phyloP scores from a whole-genome alignment of 1,140 invertebrate genomes.

The Leptinotarsa lineolata region DNA sequence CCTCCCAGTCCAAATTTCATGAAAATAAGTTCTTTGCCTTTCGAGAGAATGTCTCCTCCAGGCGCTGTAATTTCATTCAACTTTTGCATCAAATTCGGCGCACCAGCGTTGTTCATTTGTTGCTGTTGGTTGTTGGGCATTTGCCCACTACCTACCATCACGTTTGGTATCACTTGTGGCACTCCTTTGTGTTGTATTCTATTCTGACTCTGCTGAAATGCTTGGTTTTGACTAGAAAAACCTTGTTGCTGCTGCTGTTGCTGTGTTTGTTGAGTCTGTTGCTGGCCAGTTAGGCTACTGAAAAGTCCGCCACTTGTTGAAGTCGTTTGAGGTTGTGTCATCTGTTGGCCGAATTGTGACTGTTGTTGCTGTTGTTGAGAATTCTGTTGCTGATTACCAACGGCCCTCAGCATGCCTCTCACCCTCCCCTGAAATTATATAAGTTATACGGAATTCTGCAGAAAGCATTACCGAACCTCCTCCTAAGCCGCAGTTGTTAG shows the following conservation, averaged over 20 bases:
- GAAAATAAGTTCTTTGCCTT: slow-evolving; percentile 88
- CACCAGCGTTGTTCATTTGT: slow-evolving; percentile 55
- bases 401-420: slow-evolving; percentile 56
- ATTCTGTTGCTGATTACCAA: slow-evolving; percentile 51
- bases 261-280: slow-evolving; percentile 45
- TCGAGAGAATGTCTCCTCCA: slow-evolving; percentile 82
- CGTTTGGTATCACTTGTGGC: slow-evolving; percentile 65
- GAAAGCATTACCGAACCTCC: no score
- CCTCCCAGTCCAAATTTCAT: slow-evolving; percentile 85
- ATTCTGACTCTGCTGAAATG: slow-evolving; percentile 35
- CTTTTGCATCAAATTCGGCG: slow-evolving; percentile 80
- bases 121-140: slow-evolving; percentile 54
- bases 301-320: slow-evolving; percentile 45
- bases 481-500: no score
- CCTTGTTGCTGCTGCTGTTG: slow-evolving; percentile 45
- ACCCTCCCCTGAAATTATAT: slow-evolving; percentile 49
- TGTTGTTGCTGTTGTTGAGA: slow-evolving; percentile 32
- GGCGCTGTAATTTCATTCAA: slow-evolving; percentile 80
- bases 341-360: slow-evolving; percentile 25
- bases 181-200: slow-evolving; percentile 59
- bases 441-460: no score
- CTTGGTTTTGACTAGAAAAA: slow-evolving; percentile 32
- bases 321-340: slow-evolving; percentile 18
- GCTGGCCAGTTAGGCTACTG: slow-evolving; percentile 45
- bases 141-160: slow-evolving; percentile 53